Percentiles rank a stretch among this genome's conserved stretches.
Conservation (phyloP, 2,888 invertebrate species). For the Muscina levida region DNA sequence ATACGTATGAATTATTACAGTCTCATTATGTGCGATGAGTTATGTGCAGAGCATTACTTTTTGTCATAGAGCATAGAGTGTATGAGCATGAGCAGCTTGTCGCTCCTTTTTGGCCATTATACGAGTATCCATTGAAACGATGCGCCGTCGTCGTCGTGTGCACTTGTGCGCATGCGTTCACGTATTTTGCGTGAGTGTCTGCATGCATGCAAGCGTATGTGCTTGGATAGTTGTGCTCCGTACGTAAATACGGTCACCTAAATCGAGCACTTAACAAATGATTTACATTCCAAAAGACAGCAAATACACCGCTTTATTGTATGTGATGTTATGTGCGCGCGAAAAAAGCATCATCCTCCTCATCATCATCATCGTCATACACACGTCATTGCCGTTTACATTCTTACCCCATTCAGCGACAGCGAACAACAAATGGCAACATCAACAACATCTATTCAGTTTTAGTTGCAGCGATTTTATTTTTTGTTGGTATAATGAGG, state of each 20-base stretch:
- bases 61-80: slow-evolving; percentile 70
- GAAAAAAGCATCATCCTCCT: slow-evolving; percentile 64
- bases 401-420: not conserved
- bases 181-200: slow-evolving; percentile 41
- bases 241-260: slow-evolving; percentile 74
- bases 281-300: slow-evolving; percentile 79
- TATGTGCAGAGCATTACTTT: slow-evolving; percentile 78
- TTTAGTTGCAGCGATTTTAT: slow-evolving; percentile 6
- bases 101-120: slow-evolving; percentile 6
- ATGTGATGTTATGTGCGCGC: slow-evolving; percentile 77
- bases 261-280: slow-evolving; percentile 79
- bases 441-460: slow-evolving; percentile 44
- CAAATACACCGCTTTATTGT: slow-evolving; percentile 77
- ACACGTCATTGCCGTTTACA: slow-evolving; percentile 38
- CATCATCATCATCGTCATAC: slow-evolving; percentile 42
- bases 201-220: slow-evolving; percentile 24
- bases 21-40: slow-evolving; percentile 79
- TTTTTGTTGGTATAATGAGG: slow-evolving; percentile 21
- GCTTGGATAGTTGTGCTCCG: not conserved
- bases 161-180: slow-evolving; percentile 54
- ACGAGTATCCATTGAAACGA: no score
- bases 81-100: slow-evolving; percentile 30
- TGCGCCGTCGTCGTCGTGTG: not conserved
- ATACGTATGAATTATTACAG: slow-evolving; percentile 77
- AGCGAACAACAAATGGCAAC: slow-evolving; percentile 38